Evolutionary conservation across 2,888 invertebrate genomes (phyloP).

Genomic region (Spisula solida): DNA sequence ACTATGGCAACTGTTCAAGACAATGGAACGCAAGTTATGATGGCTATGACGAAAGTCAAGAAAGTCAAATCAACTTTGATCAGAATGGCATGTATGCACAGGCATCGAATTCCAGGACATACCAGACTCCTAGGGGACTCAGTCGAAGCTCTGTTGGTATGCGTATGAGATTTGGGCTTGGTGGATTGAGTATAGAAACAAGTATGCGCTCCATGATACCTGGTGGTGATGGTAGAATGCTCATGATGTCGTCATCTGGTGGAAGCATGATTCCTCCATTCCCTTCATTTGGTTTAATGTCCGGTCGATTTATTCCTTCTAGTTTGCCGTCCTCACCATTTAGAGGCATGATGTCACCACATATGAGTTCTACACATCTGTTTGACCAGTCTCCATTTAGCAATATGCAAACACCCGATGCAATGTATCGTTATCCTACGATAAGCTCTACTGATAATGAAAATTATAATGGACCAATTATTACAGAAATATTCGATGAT

Average conservation of each 20-base stretch:
- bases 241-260: background rate
- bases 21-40: background rate
- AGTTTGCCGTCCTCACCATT: background rate
- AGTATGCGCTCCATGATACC: background rate
- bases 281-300: constrained; percentile 8
- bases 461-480: constrained; percentile 27
- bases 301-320: background rate
- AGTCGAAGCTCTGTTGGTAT: constrained; percentile 20
- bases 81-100: background rate
- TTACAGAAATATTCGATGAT: constrained; percentile 23
- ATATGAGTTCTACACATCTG: background rate
- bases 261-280: background rate
- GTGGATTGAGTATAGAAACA: background rate
- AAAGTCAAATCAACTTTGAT: constrained; percentile 18
- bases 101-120: background rate
- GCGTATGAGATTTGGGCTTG: constrained; percentile 27
- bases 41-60: constrained; percentile 19
- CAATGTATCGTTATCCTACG: background rate
- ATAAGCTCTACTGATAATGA: background rate
- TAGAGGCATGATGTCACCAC: constrained; percentile 1
- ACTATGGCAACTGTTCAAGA: background rate
- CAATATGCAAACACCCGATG: background rate
- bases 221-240: background rate
- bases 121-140: constrained; percentile 1
- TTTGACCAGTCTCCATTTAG: background rate